A percentile compares a stretch with the other conserved stretches of the same genome.
These are phyloP conservation scores for Hypomecis atomaria DNA, from an alignment of 2,888 invertebrate genomes.

Conservation along the genomic window DNA sequence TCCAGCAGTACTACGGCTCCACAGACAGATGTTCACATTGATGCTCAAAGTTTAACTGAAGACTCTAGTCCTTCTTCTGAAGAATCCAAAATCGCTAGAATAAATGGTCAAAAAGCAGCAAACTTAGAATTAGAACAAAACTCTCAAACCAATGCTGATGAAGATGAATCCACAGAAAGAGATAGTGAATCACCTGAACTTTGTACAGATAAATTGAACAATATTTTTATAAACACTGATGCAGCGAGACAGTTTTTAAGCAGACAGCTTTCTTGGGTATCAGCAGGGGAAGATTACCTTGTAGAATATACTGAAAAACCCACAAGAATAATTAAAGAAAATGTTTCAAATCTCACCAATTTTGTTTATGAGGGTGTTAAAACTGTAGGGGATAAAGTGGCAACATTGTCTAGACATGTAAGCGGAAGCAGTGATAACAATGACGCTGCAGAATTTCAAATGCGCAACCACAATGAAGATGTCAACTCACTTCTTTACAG, in stretches of 20 bases:
- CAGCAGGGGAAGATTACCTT: conserved; percentile 87
- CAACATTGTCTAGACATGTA: conserved; percentile 89
- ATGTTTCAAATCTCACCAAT: conserved; percentile 89
- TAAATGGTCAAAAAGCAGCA: conserved; percentile 65
- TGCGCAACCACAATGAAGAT: conserved; percentile 77
- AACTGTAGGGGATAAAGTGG: conserved; percentile 90
- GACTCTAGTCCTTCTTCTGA: conserved; percentile 84
- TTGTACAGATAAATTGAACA: conserved; percentile 82
- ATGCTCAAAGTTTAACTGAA: conserved; percentile 82
- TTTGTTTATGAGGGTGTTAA: conserved; percentile 90
- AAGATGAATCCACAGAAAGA: conserved; percentile 60
- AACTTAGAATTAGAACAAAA: conserved; percentile 56
- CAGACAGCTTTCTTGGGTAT: conserved; percentile 90
- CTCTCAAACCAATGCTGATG: conserved; percentile 54
- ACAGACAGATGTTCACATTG: conserved; percentile 83
- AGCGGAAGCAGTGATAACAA: conserved; percentile 89
- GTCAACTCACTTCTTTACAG: conserved; percentile 75
- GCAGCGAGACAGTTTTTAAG: conserved; percentile 91
- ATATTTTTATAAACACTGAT: conserved; percentile 91
- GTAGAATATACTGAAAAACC: conserved; percentile 88
- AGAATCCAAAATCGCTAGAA: conserved; percentile 80
- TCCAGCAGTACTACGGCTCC: conserved; percentile 85
- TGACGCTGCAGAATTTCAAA: conserved; percentile 80
- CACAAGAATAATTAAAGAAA: conserved; percentile 88
- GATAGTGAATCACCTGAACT: conserved; percentile 59